Evolutionary conservation across 2,797 vertebrate genomes (phyloP).

Genomic region (Balearica regulorum): DNA sequence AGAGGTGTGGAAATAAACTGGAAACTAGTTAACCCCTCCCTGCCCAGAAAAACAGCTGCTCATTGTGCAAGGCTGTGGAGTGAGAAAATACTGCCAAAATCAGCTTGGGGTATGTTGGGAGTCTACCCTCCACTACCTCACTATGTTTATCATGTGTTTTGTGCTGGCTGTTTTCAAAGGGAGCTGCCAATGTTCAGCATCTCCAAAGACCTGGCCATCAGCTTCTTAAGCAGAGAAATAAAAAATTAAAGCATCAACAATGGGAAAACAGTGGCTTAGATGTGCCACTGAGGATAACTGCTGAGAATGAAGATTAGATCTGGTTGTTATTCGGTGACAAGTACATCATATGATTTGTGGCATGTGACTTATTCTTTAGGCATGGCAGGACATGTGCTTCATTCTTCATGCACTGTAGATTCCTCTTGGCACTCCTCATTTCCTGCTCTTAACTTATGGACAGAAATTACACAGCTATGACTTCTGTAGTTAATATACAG

Average conservation of each 20-base stretch:
- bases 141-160: neutral
- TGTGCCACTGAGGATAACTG: neutral
- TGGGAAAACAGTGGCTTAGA: neutral
- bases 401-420: neutral
- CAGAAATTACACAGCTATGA: neutral
- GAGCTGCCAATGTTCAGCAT: neutral
- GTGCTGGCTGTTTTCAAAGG: neutral
- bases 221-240: neutral
- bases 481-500: neutral
- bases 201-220: neutral
- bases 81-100: neutral
- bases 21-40: neutral
- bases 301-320: neutral
- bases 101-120: neutral
- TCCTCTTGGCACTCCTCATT: neutral
- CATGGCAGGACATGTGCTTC: neutral
- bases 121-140: neutral
- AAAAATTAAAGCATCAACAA: neutral
- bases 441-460: neutral
- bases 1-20: neutral
- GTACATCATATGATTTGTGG: neutral
- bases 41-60: neutral
- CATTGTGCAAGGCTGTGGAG: neutral
- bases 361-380: conserved; percentile 7
- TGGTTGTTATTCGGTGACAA: neutral